Base-by-base conservation (phyloP, 2,797 vertebrate species). In the Neostethus bicornis region DNA sequence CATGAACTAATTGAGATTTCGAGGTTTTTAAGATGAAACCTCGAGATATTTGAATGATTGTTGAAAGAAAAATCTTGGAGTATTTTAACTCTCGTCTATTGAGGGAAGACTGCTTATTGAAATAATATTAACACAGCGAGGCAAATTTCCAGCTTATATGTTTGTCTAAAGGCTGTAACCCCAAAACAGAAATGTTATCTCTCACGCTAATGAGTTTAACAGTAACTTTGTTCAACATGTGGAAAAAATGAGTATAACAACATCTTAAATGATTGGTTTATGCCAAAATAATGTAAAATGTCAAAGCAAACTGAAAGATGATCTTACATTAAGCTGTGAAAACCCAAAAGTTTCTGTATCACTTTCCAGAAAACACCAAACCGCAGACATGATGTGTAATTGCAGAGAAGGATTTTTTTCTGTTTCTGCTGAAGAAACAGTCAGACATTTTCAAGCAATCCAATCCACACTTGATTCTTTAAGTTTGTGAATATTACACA, bases 21-120 rank as follows among this genome's bases (percentile, higher is more conserved):
- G 2, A 65, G 66, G 62, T 61, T 79, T 61, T 66, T 75, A 31
- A 52, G 77, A 83, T 84, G 74, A 85, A 67, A 81, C 75, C 62
- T 69, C 49, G 37, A 84, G 72, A 76, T 81, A 81, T 76, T 70
- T 64, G 51, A 48, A 39, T 52, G 66, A 54, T 60, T 85, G 85
- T 85, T 87, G 83, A 75, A 74, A 87, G 75, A 87, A 80, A 87
- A 86, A 87, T 88, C 79, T 86, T 66, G 61, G 80, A 85, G 85
- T 79, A 76, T 76, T 76, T 52, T 16, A 20, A 45, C 8, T 31
- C 56, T 78, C 70, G 57, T 80, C 65, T 79, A 69, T 65, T 65
- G 32, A 46, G 74, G 73, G 68, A 79, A 70, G 70, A 61, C 43
- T 56, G 70, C 58, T 61, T 78, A 79, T 84, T 87, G 81, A 80